Base-by-base conservation (phyloP, 2,797 vertebrate genomes). In the Galaxias olidus region DNA sequence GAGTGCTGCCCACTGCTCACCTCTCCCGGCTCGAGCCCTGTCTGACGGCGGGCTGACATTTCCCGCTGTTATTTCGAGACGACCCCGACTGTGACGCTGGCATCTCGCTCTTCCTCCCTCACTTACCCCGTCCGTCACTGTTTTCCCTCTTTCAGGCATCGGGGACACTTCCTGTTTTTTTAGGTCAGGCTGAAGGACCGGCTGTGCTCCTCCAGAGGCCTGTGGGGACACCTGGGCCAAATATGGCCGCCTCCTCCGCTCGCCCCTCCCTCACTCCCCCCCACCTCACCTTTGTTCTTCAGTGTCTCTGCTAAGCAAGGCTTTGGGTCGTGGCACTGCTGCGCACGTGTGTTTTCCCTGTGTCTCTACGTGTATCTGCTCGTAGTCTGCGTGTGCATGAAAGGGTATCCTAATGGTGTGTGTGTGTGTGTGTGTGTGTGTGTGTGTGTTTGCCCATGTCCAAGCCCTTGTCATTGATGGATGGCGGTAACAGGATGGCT, bases 1-100 rank as follows among this genome's bases (percentile, higher is more conserved):
- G 30, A 3, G 30, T 30, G 15, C 59, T 61, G 10, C 55, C 54
- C 44, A 55, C 54, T 9, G 58, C 73, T 82, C 72, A 75, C 82
- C 73, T 80, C 66, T 41, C 54, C 61, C 63, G 81, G 65, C 78
- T 78, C 77, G 72, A 42, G 75, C 79, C 70, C 59, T 52, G n/a
- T 41, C 75, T 18, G 80, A 72, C 69, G 76, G 75, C 77, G 69
- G 48, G 72, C 71, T 84, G 86, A 80, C 85, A 81, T 84, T 82
- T 83, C 74, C 65, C 76, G 73, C 63, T 79, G 79, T 82, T 83
- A 79, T 83, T 85, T 82, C 69, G 52, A 80, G 75, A 71, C 0
- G 70, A 44, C 65, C 78, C 14, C 4, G 10, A 9, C 54, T 14
- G 40, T n/a, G n/a, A n/a, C n/a, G n/a, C n/a, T n/a, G n/a, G n/a